Conservation (phyloP, 2,113 vertebrate species). For the Zosterops lateralis region DNA sequence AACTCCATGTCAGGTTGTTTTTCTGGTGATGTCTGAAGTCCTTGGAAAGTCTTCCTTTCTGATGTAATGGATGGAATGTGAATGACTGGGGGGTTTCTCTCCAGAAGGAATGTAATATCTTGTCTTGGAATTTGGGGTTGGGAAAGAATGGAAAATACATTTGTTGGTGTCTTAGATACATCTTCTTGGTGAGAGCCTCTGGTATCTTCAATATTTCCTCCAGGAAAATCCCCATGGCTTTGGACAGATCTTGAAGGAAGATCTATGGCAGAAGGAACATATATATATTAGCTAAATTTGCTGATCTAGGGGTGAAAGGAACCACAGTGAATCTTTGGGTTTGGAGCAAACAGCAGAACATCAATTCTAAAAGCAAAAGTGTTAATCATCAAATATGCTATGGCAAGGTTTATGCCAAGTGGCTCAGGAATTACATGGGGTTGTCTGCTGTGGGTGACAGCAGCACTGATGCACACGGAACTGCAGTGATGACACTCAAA, state of each 20-base stretch:
- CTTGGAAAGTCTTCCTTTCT: not conserved
- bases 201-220: not conserved
- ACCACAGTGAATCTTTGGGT: not conserved
- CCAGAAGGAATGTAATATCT: not conserved
- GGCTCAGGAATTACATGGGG: not conserved
- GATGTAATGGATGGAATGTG: not conserved
- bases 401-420: not conserved
- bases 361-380: not conserved
- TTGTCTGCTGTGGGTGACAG: not conserved
- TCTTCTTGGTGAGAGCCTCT: not conserved
- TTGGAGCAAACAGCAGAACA: not conserved
- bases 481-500: not conserved
- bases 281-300: not conserved
- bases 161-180: not conserved
- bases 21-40: rapidly evolving
- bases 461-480: not conserved
- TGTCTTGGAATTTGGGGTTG: not conserved
- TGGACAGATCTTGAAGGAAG: not conserved
- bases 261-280: not conserved
- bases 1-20: not conserved
- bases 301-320: not conserved
- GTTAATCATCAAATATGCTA: not conserved
- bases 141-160: not conserved
- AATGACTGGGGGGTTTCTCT: not conserved
- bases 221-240: not conserved